Conservation (phyloP, 2,113 vertebrate genomes). For the human region GRCh38 chr11:71175001-71175500, state of each 20-base stretch:
- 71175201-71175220: not conserved
- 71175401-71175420: not conserved
- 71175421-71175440: not conserved
- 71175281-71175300: not conserved
- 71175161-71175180: not conserved
- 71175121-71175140: no score
- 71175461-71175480: not conserved
- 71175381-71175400: rapidly evolving
- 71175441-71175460: not conserved
- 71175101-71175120: not conserved
- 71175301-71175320: not conserved
- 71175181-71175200: rapidly evolving
- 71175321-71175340: no score
- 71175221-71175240: not conserved
- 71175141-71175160: no score
- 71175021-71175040: not conserved
- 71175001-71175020: not conserved
- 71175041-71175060: not conserved
- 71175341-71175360: rapidly evolving
- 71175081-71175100: rapidly evolving
- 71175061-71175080: no score
- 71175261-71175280: not conserved
- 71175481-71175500: not conserved
- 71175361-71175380: rapidly evolving
- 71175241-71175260: not conserved